phyloP scores from a whole-genome alignment of 2,888 invertebrate genomes.

The Drosophila setosimentum region DNA sequence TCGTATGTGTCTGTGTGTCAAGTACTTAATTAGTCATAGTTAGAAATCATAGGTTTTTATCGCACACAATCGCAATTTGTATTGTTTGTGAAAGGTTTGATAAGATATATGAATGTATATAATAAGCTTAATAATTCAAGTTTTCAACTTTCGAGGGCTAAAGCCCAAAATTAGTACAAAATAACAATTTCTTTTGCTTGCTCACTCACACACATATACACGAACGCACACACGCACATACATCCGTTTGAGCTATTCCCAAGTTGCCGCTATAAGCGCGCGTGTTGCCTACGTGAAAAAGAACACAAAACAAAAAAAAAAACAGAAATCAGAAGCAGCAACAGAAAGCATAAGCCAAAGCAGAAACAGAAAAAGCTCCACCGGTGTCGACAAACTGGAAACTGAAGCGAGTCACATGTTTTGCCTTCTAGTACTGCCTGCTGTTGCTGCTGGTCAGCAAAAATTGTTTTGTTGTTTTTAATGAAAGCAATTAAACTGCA shows the following conservation, averaged over 20 bases:
- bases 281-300: constrained; percentile 50
- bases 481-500: constrained; percentile 76
- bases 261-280: constrained; percentile 30
- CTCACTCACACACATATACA: background rate
- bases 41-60: constrained; percentile 30
- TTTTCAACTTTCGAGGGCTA: constrained; percentile 28
- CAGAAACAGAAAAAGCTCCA: constrained; percentile 35
- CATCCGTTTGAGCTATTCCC: constrained; percentile 43
- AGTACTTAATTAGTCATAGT: constrained; percentile 3
- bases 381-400: constrained; percentile 61
- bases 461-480: constrained; percentile 55
- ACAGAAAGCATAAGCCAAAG: constrained; percentile 7
- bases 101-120: constrained; percentile 30
- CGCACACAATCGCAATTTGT: constrained; percentile 18
- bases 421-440: constrained; percentile 29
- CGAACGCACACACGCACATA: constrained; percentile 1
- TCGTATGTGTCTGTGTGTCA: background rate
- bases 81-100: constrained; percentile 31
- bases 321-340: constrained; percentile 48
- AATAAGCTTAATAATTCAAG: constrained; percentile 33
- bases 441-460: constrained; percentile 34
- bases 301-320: constrained; percentile 10
- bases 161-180: constrained; percentile 40
- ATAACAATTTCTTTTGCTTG: constrained; percentile 17
- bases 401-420: constrained; percentile 69